These are phyloP conservation scores for Eonycteris spelaea DNA, from an alignment of 2,113 vertebrate genomes.

Conservation along the genomic window DNA sequence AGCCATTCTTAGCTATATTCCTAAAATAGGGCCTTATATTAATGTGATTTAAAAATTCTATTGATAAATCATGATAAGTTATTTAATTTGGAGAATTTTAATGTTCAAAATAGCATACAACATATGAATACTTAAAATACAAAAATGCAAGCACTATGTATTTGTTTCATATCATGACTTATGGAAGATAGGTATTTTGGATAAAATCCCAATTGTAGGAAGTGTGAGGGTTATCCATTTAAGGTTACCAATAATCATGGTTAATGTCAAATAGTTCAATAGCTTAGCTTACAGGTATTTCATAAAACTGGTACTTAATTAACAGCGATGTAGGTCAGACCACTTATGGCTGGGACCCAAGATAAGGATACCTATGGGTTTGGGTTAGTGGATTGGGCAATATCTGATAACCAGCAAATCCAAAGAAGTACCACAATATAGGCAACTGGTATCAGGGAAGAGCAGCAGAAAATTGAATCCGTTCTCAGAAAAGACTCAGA, in stretches of 20 bases:
- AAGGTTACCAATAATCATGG: neutral
- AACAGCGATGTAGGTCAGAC: neutral
- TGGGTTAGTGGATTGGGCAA: neutral
- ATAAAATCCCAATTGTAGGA: neutral
- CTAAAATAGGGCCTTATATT: neutral
- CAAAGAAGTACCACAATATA: neutral
- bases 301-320: neutral
- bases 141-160: neutral
- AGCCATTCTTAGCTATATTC: neutral
- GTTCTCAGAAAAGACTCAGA: neutral
- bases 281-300: neutral
- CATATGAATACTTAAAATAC: neutral
- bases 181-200: neutral
- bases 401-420: neutral
- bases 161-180: neutral
- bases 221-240: neutral
- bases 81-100: neutral
- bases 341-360: neutral
- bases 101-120: neutral
- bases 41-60: neutral
- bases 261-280: neutral
- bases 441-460: neutral
- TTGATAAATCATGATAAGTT: neutral
- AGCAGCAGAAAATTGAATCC: neutral
- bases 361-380: neutral